These are phyloP conservation scores for Paedocypris micromegethes DNA, from an alignment of 2,797 vertebrate species.

Conservation along the genomic window DNA sequence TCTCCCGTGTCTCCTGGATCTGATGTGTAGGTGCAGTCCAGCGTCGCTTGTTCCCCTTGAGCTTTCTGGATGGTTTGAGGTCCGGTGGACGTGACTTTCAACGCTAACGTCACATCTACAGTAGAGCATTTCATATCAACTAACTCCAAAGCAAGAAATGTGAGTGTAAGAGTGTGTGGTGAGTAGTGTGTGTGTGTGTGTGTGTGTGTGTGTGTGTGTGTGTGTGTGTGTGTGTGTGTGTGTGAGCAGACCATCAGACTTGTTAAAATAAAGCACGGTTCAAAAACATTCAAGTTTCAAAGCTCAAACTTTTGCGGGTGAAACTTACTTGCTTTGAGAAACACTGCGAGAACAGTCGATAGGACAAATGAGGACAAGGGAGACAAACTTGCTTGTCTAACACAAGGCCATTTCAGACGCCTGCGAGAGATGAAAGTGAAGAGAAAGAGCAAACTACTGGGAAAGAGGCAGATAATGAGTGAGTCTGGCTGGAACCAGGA, in stretches of 20 bases:
- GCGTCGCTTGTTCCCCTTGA: conserved; percentile 68
- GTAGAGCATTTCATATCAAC: no score
- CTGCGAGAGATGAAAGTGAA: conserved; percentile 32
- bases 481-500: background rate
- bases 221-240: no score
- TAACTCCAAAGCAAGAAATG: no score
- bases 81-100: conserved; percentile 72
- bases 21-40: conserved; percentile 74
- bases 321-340: conserved; percentile 36
- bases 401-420: conserved; percentile 11
- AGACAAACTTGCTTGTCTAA: conserved; percentile 5
- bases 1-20: conserved; percentile 73
- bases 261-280: background rate
- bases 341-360: conserved; percentile 5
- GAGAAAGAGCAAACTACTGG: background rate
- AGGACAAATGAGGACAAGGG: conserved; percentile 10
- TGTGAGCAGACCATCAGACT: conserved; percentile 6
- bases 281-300: conserved; percentile 13
- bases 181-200: no score
- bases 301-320: background rate
- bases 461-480: conserved; percentile 20
- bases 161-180: no score
- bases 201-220: no score
- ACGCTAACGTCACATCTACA: conserved; percentile 52
- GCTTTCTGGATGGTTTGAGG: conserved; percentile 74